Evolutionary conservation across 2,888 invertebrate genomes (phyloP), one percentile per base, ranked within the genome.

Genomic region (Cephus pulcher): DNA sequence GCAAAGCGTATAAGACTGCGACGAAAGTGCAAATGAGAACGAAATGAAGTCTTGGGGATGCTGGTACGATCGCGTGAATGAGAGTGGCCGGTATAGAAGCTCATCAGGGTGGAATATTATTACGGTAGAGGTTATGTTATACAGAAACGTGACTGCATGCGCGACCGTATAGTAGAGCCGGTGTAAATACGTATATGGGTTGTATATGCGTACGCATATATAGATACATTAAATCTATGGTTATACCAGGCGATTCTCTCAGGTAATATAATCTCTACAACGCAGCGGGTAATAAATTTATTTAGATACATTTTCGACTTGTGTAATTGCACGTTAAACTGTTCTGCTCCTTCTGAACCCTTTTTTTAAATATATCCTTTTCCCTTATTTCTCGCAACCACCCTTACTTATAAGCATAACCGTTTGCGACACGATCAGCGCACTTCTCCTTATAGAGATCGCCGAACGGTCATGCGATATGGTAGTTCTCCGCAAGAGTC

Each of bases 211-310:
- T 75, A 75, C 76, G 76, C 76, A 81, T 80, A 79, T 40, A 40
- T 23, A 40, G 23, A 40, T 40, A 23, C 6, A 40, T 6, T 40
- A 40, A 40, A 40, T 40, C 40, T 23, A 6, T 15, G 40, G 15
- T 23, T 40, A 23, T 40, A 40, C 40, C 15, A 40, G 0, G 40
- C 15, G 15, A 40, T 40, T 81, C 80, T 78, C 77, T 82, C 75
- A 75, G 80, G 75, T 84, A 84, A 84, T 84, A 81, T 81, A 86
- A 87, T 76, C 74, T 74, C 34, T 76, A 69, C 69, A 68, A 78
- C 68, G 69, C 56, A 73, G 78, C 75, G 77, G 73, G 80, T 86
- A 87, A 88, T 87, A 88, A 84, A 86, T 87, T 87, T 86, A 87
- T 88, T 86, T 82, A 83, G 83, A 84, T 84, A 83, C 81, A 83